A percentile compares a stretch with the other conserved stretches of the same genome.
Evolutionary conservation across 2,888 invertebrate species (phyloP).

Genomic region (Apamea monoglypha): DNA sequence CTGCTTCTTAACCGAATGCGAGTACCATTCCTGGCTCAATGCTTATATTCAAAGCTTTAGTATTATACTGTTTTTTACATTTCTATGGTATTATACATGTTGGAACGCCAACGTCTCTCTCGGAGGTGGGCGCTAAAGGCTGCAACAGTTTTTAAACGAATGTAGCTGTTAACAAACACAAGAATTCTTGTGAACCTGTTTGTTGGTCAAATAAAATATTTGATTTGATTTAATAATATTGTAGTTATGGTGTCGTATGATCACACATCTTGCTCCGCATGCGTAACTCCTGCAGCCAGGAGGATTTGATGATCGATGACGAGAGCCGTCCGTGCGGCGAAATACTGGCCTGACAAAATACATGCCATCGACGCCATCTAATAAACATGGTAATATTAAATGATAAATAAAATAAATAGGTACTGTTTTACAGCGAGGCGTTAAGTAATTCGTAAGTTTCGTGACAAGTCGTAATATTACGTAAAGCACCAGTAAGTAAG

Average conservation of each 20-base stretch:
- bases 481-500: neutral
- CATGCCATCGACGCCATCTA: neutral
- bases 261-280: neutral
- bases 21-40: too few relatives aligned
- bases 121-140: neutral
- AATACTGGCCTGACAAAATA: neutral
- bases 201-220: neutral
- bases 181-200: neutral
- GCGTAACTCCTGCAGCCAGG: neutral
- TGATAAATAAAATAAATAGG: neutral
- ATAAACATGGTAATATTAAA: neutral
- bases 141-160: neutral
- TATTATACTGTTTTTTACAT: too few relatives aligned
- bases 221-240: neutral
- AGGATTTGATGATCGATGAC: neutral
- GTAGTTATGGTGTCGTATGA: neutral
- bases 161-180: neutral
- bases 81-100: neutral
- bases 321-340: neutral
- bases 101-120: neutral
- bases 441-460: slow-evolving; percentile 13
- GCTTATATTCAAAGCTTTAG: too few relatives aligned
- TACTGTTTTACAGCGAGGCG: neutral
- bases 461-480: slow-evolving; percentile 26
- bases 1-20: too few relatives aligned